Evolutionary conservation across 2,888 invertebrate species (phyloP), one percentile per base, ranked within the genome.

Genomic region (Allacma fusca): DNA sequence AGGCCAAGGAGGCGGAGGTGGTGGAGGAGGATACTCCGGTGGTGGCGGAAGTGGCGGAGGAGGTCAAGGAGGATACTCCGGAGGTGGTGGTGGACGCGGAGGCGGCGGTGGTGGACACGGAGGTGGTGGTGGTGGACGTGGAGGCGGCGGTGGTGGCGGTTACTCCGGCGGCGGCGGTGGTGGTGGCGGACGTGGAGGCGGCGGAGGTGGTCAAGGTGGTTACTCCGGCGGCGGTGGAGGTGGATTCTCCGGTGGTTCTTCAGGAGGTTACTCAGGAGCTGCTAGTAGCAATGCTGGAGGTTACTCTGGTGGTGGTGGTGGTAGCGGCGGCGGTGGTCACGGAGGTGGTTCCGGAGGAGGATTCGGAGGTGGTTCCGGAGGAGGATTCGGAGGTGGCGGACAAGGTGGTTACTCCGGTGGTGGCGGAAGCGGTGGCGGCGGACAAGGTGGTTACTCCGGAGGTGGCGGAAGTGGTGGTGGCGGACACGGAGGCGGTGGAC

Each of bases 91-190:
- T n/a, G 59, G 59, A 5, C 5, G 59, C 23, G n/a, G 23, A 13
- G 59, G 59, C 19, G 23, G 59, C 23, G 59, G 59, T 59, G 59
- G 59, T 59, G 19, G 23, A 21, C 23, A 7, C 59, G 59, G 59
- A 59, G 59, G 59, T n/a, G 59, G 59, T n/a, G 59, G 59, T 23
- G 59, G 59, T 21, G 59, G 59, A 59, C n/a, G n/a, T n/a, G n/a
- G n/a, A n/a, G n/a, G n/a, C n/a, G n/a, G n/a, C n/a, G n/a, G n/a
- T n/a, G n/a, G n/a, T n/a, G n/a, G n/a, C n/a, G n/a, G n/a, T n/a
- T n/a, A n/a, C n/a, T n/a, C n/a, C 9, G 62, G 62, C 24, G 62
- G 62, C 16, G 62, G 59, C 19, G 19, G n/a, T 7, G 5, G 12
- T 59, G 9, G 12, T 23, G 59, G 62, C 1, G 62, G 62, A 62